A percentile compares a stretch with the other conserved stretches of the same genome.
Conservation (phyloP, 2,797 vertebrate genomes). For the Sebastiscus tertius region DNA sequence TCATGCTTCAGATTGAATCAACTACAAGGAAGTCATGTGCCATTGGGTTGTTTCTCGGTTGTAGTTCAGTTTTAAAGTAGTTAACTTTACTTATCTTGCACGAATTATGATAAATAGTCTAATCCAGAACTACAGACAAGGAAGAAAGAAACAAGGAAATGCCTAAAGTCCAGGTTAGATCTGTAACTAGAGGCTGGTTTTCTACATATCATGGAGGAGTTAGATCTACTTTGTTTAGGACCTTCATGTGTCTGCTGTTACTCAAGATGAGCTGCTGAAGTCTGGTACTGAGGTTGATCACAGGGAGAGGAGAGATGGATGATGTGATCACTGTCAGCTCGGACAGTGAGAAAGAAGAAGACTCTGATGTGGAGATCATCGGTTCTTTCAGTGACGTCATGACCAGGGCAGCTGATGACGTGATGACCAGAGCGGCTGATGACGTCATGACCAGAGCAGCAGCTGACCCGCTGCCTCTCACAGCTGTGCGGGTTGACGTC, state of each 20-base stretch:
- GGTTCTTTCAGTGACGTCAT: conserved; percentile 22
- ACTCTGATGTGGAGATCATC: conserved; percentile 77
- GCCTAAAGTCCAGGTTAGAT: not conserved
- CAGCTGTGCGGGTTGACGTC: conserved; percentile 19
- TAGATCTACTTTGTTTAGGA: not conserved
- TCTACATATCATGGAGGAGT: not conserved
- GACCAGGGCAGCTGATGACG: not conserved
- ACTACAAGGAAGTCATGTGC: not conserved
- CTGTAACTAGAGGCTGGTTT: not conserved
- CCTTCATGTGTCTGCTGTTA: not conserved
- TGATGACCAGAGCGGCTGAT: not conserved
- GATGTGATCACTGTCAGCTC: conserved; percentile 78
- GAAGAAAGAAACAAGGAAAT: conserved; percentile 7
- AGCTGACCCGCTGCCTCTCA: conserved; percentile 17
- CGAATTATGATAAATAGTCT: not conserved
- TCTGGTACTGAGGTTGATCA: not conserved
- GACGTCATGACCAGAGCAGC: not conserved
- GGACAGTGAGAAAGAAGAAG: conserved; percentile 56
- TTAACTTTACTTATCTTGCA: fast-evolving
- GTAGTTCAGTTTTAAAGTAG: not conserved
- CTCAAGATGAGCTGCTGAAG: not conserved
- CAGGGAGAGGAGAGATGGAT: conserved; percentile 59
- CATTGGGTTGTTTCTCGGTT: too few relatives aligned
- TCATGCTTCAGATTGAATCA: not conserved
- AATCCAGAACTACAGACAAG: not conserved